Conservation (phyloP, 2,888 invertebrate genomes). For the Pelosia muscerda region DNA sequence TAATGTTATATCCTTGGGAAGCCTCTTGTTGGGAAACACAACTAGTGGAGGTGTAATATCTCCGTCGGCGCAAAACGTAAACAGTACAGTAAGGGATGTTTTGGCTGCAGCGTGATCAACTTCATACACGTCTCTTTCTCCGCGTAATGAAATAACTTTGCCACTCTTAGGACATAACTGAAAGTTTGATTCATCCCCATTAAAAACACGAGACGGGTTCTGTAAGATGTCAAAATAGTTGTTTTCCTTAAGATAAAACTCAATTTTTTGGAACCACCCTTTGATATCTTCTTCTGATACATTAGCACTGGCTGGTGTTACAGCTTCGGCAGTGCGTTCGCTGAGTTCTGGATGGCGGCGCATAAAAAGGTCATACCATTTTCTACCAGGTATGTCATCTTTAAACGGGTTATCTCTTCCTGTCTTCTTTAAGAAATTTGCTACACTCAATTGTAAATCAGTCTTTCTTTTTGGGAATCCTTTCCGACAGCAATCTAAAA, state of each 20-base stretch:
- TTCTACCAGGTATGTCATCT: conserved; percentile 29
- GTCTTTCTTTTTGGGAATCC: conserved; percentile 33
- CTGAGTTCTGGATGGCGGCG: conserved; percentile 43
- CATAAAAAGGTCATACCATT: conserved; percentile 45
- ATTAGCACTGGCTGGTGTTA: conserved; percentile 57
- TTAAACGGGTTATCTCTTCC: conserved; percentile 18
- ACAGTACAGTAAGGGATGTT: conserved; percentile 61
- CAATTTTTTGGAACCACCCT: conserved; percentile 49
- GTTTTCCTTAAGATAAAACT: conserved; percentile 23
- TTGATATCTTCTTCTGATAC: conserved; percentile 54
- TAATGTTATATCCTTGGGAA: conserved; percentile 57
- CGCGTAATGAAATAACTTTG: conserved; percentile 34
- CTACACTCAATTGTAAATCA: conserved; percentile 28
- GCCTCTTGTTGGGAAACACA: conserved; percentile 60
- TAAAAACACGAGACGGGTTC: conserved; percentile 37
- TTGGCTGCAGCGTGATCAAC: conserved; percentile 43
- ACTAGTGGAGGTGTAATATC: conserved; percentile 56
- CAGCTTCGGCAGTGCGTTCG: conserved; percentile 52
- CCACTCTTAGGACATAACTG: conserved; percentile 45
- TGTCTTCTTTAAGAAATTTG: conserved; percentile 27
- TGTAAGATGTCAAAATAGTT: conserved; percentile 5
- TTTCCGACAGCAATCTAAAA: conserved; percentile 24
- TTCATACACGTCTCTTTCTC: conserved; percentile 58
- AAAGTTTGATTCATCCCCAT: conserved; percentile 51
- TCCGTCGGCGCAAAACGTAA: conserved; percentile 64